Conservation (phyloP, 2,797 vertebrate species). For the Crax fasciolata region DNA sequence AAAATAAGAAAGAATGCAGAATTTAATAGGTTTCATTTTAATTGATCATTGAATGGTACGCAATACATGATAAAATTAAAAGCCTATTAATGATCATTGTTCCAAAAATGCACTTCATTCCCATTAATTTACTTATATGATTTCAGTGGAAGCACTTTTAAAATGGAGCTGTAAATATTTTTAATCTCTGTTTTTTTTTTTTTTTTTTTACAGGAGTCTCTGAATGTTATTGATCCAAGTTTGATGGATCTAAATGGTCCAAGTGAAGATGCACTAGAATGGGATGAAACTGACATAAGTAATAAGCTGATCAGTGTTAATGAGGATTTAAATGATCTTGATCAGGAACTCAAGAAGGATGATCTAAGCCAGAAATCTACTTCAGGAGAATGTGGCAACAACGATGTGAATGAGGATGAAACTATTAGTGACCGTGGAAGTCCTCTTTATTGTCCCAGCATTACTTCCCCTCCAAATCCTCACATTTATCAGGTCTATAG, state of each 20-base stretch:
- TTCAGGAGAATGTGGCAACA: constrained; percentile 57
- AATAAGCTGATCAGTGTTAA: constrained; percentile 88
- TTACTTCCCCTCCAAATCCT: constrained; percentile 74
- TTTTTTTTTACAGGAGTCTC: constrained; percentile 84
- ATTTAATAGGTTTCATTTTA: constrained; percentile 10
- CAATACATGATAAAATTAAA: neutral
- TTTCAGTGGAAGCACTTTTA: constrained; percentile 14
- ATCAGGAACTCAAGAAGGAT: constrained; percentile 70
- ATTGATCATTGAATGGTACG: neutral
- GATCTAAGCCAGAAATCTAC: constrained; percentile 68
- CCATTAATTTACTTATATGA: neutral
- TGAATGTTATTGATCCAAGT: constrained; percentile 90
- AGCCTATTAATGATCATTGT: neutral
- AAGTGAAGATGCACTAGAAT: constrained; percentile 94
- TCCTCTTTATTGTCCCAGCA: constrained; percentile 60
- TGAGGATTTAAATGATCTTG: constrained; percentile 83
- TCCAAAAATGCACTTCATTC: constrained; percentile 34
- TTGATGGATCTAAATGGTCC: constrained; percentile 89
- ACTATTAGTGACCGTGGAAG: constrained; percentile 46
- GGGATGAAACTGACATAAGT: constrained; percentile 97
- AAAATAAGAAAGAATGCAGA: neutral
- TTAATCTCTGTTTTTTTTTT: neutral
- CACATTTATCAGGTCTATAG: constrained; percentile 93
- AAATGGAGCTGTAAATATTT: constrained; percentile 31
- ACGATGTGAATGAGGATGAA: constrained; percentile 68